phyloP scores from a whole-genome alignment of 2,797 vertebrate genomes.

The Odontamblyopus lacepedii region DNA sequence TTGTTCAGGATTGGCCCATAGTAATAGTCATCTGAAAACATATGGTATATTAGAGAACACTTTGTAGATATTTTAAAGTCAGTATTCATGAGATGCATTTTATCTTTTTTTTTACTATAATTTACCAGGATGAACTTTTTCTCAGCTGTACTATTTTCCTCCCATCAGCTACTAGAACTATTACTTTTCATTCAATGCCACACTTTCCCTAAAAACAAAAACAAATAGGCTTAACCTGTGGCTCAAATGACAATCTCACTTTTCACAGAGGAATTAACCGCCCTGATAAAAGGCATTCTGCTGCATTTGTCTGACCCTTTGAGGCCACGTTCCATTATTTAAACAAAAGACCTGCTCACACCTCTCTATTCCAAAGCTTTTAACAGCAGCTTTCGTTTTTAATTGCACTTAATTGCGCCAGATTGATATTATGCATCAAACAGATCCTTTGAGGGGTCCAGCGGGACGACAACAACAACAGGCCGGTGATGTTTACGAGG shows the following conservation, averaged over 20 bases:
- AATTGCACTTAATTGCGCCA: constrained; percentile 1
- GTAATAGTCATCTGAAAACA: too few species aligned
- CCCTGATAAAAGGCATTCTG: constrained; percentile 1
- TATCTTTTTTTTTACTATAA: too few species aligned
- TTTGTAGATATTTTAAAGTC: too few species aligned
- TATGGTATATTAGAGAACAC: too few species aligned
- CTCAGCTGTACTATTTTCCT: too few species aligned
- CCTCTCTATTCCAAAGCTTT: not conserved
- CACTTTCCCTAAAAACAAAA: not conserved
- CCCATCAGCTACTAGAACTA: too few species aligned
- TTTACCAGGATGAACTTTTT: too few species aligned
- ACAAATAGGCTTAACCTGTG: not conserved
- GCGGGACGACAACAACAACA: not conserved
- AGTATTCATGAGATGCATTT: too few species aligned
- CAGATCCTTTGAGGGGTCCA: not conserved
- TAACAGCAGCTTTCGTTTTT: constrained; percentile 1
- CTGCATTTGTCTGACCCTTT: not conserved
- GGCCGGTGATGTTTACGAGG: constrained; percentile 24
- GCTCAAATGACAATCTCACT: not conserved
- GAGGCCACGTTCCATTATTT: constrained; percentile 8
- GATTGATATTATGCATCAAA: constrained; percentile 14
- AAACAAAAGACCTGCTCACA: not conserved
- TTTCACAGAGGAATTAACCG: not conserved
- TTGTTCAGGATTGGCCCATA: too few species aligned
- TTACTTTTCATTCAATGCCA: too few species aligned